Conservation (phyloP, 2,797 vertebrate genomes). For the Percopsis omiscomaycus region DNA sequence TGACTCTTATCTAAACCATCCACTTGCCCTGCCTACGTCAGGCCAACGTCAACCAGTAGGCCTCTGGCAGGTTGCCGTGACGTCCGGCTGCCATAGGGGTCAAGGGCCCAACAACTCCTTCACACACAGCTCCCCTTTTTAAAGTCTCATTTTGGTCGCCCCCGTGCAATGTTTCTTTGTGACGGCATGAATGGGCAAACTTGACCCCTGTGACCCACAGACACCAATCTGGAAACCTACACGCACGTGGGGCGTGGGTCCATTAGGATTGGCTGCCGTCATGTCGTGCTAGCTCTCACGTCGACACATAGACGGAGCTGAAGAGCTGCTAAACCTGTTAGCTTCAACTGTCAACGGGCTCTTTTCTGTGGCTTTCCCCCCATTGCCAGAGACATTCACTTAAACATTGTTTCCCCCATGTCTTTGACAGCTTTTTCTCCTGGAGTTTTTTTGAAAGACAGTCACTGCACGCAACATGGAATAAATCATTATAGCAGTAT, state of each 20-base stretch:
- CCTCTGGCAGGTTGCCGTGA: constrained; percentile 20
- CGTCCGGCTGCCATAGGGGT: constrained; percentile 29
- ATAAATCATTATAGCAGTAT: constrained; percentile 24
- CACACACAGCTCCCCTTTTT: constrained; percentile 46
- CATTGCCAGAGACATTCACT: constrained; percentile 30
- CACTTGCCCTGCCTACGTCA: constrained; percentile 44
- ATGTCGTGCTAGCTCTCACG: not conserved
- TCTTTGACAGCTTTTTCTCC: constrained; percentile 52
- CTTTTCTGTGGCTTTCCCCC: constrained; percentile 11
- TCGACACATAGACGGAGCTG: constrained; percentile 44
- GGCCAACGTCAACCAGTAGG: constrained; percentile 42
- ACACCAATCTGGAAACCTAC: constrained; percentile 32
- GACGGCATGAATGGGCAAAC: constrained; percentile 50
- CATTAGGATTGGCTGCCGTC: constrained; percentile 18
- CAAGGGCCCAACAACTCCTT: constrained; percentile 52
- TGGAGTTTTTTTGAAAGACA: constrained; percentile 11
- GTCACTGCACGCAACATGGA: constrained; percentile 26
- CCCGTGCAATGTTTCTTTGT: constrained; percentile 56
- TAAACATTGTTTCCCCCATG: constrained; percentile 29
- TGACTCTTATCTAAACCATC: constrained; percentile 13
- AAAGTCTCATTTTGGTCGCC: constrained; percentile 49
- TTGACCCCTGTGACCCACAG: constrained; percentile 52
- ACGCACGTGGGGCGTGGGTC: not conserved
- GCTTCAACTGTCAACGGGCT: constrained; percentile 49
- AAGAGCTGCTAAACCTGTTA: constrained; percentile 44